Base-by-base conservation (phyloP, 2,888 invertebrate genomes). In the Anarsia innoxiella region DNA sequence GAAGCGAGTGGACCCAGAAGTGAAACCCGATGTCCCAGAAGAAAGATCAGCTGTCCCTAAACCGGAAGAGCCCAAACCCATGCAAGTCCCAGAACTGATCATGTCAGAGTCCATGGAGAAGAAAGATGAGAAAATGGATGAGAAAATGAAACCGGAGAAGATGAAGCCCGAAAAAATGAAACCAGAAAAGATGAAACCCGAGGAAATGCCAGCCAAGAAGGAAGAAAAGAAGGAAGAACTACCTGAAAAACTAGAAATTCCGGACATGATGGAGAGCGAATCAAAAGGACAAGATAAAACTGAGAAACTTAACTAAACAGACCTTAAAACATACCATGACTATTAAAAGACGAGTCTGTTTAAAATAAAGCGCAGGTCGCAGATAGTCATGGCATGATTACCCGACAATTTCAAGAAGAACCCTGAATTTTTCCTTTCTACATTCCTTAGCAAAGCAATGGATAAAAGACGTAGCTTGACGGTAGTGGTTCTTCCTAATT, bases 1-100 rank as follows among this genome's bases (percentile, higher is more conserved):
- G 70, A 66, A 68, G 36, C 50, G 45, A 33, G 59, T 54, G 0
- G 66, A 67, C 3, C 51, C 67, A 1, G 66, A 54, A 40, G 59
- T 62, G 11, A 30, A 65, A 12, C 46, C 51, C 16, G 68, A 66
- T 12, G 51, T 46, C 2, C 57, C 63, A 0, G 53, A 59, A 53
- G 66, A 60, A 44, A 60, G 66, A 35, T 52, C 59, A 19, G 66
- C 66, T 1, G 36, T 46, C 2, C 47, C 53, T 4, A 52, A 52
- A 15, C 46, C 52, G 9, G 48, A 67, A 38, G 35, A 50, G 1
- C 54, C 37, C 13, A 65, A 72, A 37, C 69, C 71, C 0, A 53
- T 70, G 54, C 67, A 74, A 39, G 76, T 86, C 1, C 82, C 86
- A 1, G 83, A 86, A 49, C 59, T 80, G 0, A 84, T 87, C 30